Percentiles rank a stretch among this genome's conserved stretches.
phyloP scores from a whole-genome alignment of 2,113 vertebrate genomes.

The Thunnus thynnus region DNA sequence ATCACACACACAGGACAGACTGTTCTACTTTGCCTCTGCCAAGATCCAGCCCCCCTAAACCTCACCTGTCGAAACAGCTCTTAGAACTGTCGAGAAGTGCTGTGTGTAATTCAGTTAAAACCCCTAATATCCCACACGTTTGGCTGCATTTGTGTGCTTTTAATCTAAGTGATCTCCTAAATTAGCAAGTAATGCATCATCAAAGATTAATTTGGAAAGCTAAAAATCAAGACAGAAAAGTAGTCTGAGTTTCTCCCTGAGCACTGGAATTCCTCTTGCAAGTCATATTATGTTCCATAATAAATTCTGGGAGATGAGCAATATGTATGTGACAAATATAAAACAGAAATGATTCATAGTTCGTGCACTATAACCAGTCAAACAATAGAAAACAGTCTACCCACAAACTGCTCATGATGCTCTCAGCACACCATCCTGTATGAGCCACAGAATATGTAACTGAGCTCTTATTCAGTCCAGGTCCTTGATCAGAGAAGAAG shows the following conservation, averaged over 20 bases:
- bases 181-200: constrained; percentile 63
- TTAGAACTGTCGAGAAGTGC: constrained; percentile 1
- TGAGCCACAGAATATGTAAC: constrained; percentile 30
- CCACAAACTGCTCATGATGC: neutral
- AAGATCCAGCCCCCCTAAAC: constrained; percentile 11
- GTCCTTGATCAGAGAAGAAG: constrained; percentile 36
- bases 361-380: constrained; percentile 8
- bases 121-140: constrained; percentile 46
- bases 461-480: constrained; percentile 18
- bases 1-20: constrained; percentile 37
- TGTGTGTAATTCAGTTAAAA: constrained; percentile 35
- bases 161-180: constrained; percentile 63
- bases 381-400: constrained; percentile 31
- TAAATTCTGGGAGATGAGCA: constrained; percentile 35
- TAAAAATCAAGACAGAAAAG: constrained; percentile 55
- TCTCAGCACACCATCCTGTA: neutral
- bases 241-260: constrained; percentile 42
- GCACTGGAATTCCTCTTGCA: constrained; percentile 24
- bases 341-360: constrained; percentile 51
- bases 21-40: constrained; percentile 38
- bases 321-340: constrained; percentile 35
- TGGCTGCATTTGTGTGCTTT: constrained; percentile 61
- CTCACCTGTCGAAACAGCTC: constrained; percentile 41
- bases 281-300: constrained; percentile 44
- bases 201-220: constrained; percentile 66